Evolutionary conservation across 2,888 invertebrate genomes (phyloP).

Genomic region (Octodonta nipae): DNA sequence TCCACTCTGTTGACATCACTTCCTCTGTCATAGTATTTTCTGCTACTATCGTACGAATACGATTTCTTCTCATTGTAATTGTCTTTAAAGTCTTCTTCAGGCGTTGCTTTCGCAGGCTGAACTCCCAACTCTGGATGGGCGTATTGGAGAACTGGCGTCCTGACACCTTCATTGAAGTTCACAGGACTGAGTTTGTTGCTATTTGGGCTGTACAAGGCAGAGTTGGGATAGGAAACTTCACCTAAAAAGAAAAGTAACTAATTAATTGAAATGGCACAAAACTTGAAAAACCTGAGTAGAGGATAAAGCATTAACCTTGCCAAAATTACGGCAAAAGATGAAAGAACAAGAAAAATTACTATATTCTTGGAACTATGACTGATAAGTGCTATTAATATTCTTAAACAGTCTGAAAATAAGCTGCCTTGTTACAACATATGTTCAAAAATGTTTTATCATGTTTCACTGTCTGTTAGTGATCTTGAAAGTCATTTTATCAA

Average conservation of each 20-base stretch:
- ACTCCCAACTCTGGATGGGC: conserved; percentile 69
- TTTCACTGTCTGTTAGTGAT: too few species aligned
- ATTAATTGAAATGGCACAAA: neutral
- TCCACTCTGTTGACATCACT: conserved; percentile 30
- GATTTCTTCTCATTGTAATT: conserved; percentile 20
- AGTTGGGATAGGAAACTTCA: conserved; percentile 50
- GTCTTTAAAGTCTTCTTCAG: conserved; percentile 24
- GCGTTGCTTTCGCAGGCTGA: conserved; percentile 53
- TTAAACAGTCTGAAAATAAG: too few species aligned
- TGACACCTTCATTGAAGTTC: conserved; percentile 54
- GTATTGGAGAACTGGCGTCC: conserved; percentile 64
- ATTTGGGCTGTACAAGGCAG: conserved; percentile 49
- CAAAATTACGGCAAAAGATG: too few species aligned
- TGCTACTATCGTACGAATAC: conserved; percentile 29
- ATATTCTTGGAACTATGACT: too few species aligned
- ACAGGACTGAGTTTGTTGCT: conserved; percentile 44
- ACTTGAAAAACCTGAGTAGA: too few species aligned
- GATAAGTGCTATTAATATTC: too few species aligned
- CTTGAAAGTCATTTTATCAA: too few species aligned
- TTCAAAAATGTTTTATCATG: too few species aligned
- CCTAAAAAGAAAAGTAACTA: conserved; percentile 15
- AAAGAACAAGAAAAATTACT: too few species aligned
- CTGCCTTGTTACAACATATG: too few species aligned
- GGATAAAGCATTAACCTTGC: too few species aligned
- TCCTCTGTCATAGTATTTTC: conserved; percentile 34